phyloP scores from a whole-genome alignment of 2,888 invertebrate species.

The Limnephilus rhombicus region DNA sequence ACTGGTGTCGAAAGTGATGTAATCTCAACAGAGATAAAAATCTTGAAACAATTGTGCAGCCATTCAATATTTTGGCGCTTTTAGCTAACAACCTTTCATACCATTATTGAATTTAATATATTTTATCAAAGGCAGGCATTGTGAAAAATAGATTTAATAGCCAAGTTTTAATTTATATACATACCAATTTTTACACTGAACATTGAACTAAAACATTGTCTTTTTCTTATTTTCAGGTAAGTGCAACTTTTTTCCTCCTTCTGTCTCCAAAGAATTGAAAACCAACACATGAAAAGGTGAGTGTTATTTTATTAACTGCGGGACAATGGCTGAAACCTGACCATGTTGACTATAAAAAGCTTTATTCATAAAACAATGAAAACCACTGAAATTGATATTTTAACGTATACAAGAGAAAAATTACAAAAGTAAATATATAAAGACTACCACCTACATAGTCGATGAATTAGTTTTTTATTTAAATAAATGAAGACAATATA shows the following conservation, averaged over 20 bases:
- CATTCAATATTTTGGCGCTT: not conserved
- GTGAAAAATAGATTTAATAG: not conserved
- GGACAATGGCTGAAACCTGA: not conserved
- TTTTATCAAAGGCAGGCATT: not conserved
- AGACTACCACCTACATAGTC: too few relatives aligned
- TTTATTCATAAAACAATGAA: too few relatives aligned
- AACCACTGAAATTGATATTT: too few relatives aligned
- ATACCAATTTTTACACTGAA: not conserved
- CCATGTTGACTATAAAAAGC: too few relatives aligned
- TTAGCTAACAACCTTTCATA: not conserved
- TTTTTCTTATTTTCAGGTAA: not conserved
- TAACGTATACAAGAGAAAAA: too few relatives aligned
- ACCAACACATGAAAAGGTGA: not conserved
- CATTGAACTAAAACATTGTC: not conserved
- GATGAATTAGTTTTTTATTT: too few relatives aligned
- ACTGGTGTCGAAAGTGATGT: not conserved
- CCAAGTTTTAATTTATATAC: too few relatives aligned
- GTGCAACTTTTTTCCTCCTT: not conserved
- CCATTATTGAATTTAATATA: not conserved
- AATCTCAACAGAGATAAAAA: not conserved
- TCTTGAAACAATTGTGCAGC: not conserved
- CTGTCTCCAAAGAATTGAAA: not conserved
- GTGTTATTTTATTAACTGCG: not conserved
- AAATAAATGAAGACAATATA: too few relatives aligned
- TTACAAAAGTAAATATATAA: too few relatives aligned